Percentiles rank a stretch among this genome's conserved stretches.
These are phyloP conservation scores for Lytechinus variegatus DNA, from an alignment of 35 echinoderm and acorn worm genomes.

Conservation along the genomic window DNA sequence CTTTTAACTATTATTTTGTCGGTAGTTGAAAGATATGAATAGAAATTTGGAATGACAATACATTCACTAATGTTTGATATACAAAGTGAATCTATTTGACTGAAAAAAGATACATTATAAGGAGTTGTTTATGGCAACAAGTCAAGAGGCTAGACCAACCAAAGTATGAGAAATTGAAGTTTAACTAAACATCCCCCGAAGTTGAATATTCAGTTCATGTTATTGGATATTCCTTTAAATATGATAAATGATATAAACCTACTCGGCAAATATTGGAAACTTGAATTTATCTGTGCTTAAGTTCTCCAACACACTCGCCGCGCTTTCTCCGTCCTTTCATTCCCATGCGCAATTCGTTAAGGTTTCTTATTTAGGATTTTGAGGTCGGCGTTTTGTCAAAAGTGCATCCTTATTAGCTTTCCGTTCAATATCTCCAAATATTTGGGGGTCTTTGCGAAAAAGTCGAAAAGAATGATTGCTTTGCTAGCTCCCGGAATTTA, in stretches of 20 bases:
- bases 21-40: too few relatives aligned
- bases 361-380: neutral
- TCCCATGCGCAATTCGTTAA: neutral
- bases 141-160: neutral
- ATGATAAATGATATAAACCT: constrained; percentile 15
- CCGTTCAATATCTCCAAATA: constrained; percentile 30
- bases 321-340: neutral
- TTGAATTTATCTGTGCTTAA: neutral
- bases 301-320: neutral
- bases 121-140: neutral
- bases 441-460: neutral
- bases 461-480: neutral
- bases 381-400: constrained; percentile 34
- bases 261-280: neutral
- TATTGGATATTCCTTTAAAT: neutral
- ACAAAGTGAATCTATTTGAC: neutral
- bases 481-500: neutral
- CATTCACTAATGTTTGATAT: neutral
- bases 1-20: too few relatives aligned
- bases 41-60: neutral
- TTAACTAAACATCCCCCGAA: neutral
- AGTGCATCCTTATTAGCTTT: constrained; percentile 33
- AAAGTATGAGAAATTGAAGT: constrained; percentile 13
- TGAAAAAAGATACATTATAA: neutral
- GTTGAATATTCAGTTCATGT: neutral